A percentile compares a stretch with the other conserved stretches of the same genome.
These are phyloP conservation scores for Hetaerina americana DNA, from an alignment of 1,140 invertebrate genomes.

Conservation along the genomic window DNA sequence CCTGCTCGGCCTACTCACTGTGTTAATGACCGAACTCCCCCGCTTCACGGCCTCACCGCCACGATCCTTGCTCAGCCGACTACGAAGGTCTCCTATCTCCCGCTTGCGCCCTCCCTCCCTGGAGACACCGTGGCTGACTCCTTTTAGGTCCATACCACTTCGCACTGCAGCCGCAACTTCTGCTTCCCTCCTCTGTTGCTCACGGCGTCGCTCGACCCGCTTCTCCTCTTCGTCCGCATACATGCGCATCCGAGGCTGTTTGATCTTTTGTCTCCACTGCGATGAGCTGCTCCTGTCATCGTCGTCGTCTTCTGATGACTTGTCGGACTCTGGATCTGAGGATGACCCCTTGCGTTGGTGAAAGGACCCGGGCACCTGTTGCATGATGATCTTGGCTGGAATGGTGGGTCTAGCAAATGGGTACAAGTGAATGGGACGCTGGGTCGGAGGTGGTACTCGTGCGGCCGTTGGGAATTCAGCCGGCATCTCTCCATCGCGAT, in stretches of 20 bases:
- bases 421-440: conserved; percentile 30
- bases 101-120: not conserved
- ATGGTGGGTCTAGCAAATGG: too few species aligned
- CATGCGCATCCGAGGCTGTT: conserved; percentile 65
- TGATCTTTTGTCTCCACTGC: conserved; percentile 42
- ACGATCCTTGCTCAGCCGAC: not conserved
- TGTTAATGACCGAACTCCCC: too few species aligned
- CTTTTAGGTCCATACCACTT: not conserved
- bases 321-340: conserved; percentile 22
- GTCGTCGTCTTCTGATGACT: conserved; percentile 34
- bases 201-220: conserved; percentile 31
- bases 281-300: conserved; percentile 9
- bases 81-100: not conserved
- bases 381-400: too few species aligned
- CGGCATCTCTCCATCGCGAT: conserved; percentile 11
- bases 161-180: not conserved
- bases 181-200: not conserved
- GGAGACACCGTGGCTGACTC: not conserved
- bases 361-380: conserved; percentile 20
- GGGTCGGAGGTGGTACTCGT: conserved; percentile 17
- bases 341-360: conserved; percentile 5
- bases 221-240: conserved; percentile 75
- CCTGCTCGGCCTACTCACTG: too few species aligned
- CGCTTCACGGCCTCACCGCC: too few species aligned
- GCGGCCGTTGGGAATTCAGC: conserved; percentile 12